phyloP scores from a whole-genome alignment of 1,140 invertebrate genomes.

The Zaprionus lachaisei region DNA sequence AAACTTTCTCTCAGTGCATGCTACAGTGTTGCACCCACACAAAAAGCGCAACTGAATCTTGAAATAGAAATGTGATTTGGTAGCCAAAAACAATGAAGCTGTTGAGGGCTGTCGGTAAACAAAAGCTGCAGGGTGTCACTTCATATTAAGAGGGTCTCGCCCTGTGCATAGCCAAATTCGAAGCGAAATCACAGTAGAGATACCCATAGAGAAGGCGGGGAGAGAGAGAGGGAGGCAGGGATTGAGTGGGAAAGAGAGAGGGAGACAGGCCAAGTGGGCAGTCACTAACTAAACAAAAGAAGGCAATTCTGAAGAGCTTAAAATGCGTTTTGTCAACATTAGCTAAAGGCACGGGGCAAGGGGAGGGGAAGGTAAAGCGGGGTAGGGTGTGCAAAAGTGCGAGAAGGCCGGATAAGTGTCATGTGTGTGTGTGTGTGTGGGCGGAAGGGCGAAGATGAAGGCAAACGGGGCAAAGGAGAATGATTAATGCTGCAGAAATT shows the following conservation, averaged over 20 bases:
- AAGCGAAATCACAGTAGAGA: constrained; percentile 63
- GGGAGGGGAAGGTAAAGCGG: background rate
- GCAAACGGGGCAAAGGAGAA: constrained; percentile 37
- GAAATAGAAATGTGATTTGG: constrained; percentile 31
- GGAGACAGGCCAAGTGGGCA: constrained; percentile 13
- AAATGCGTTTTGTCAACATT: constrained; percentile 83
- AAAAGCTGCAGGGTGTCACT: constrained; percentile 36
- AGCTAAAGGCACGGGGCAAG: constrained; percentile 39
- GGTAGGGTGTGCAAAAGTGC: background rate
- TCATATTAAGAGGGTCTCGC: constrained; percentile 25
- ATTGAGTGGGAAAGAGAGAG: background rate
- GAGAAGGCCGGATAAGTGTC: constrained; percentile 25
- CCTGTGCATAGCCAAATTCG: constrained; percentile 62
- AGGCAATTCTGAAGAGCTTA: constrained; percentile 72
- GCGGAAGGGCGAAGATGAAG: background rate
- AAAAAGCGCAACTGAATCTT: constrained; percentile 37
- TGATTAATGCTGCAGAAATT: constrained; percentile 79
- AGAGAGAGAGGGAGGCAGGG: background rate
- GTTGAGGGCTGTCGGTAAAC: constrained; percentile 34
- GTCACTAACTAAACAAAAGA: constrained; percentile 70
- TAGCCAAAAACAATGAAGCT: constrained; percentile 24
- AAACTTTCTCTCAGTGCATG: constrained; percentile 19
- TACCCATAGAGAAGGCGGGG: constrained; percentile 1
- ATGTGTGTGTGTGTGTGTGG: constrained; percentile 43
- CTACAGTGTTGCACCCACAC: background rate